Percentiles rank a stretch among this genome's conserved stretches.
Evolutionary conservation across 2,888 invertebrate genomes (phyloP).

Genomic region (Strigamia maritima): DNA sequence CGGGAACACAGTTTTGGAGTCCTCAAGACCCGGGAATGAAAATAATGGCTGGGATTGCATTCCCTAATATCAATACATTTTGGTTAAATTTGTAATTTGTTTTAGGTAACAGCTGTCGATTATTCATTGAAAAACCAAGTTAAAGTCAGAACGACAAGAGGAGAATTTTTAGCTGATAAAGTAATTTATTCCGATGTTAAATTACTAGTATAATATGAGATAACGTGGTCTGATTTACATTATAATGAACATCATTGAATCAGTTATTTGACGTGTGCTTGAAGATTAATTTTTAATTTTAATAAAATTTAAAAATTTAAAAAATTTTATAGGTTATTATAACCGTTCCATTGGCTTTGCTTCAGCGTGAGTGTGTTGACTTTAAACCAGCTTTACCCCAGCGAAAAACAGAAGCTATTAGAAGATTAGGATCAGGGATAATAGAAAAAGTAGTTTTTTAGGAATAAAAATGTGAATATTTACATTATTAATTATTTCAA

Average conservation of each 20-base stretch:
- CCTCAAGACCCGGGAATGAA: too few species aligned
- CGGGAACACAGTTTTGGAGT: too few species aligned
- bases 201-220: too few species aligned
- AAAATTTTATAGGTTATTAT: neutral
- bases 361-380: conserved; percentile 49
- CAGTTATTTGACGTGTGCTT: conserved; percentile 20
- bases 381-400: conserved; percentile 54
- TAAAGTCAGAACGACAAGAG: conserved; percentile 46
- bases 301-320: neutral
- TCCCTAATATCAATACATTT: too few species aligned
- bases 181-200: conserved; percentile 43
- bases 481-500: neutral
- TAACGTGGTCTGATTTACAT: too few species aligned
- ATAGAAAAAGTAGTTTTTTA: conserved; percentile 54
- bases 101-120: conserved; percentile 47
- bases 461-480: neutral
- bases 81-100: too few species aligned
- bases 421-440: conserved; percentile 52
- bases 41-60: too few species aligned
- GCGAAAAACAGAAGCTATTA: conserved; percentile 51
- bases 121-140: conserved; percentile 45
- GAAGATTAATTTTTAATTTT: too few species aligned
- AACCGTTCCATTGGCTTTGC: conserved; percentile 52
- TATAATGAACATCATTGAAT: too few species aligned
- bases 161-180: conserved; percentile 47